These are phyloP conservation scores for Neotoxoptera formosana DNA, from an alignment of 1,140 invertebrate species.

Conservation along the genomic window DNA sequence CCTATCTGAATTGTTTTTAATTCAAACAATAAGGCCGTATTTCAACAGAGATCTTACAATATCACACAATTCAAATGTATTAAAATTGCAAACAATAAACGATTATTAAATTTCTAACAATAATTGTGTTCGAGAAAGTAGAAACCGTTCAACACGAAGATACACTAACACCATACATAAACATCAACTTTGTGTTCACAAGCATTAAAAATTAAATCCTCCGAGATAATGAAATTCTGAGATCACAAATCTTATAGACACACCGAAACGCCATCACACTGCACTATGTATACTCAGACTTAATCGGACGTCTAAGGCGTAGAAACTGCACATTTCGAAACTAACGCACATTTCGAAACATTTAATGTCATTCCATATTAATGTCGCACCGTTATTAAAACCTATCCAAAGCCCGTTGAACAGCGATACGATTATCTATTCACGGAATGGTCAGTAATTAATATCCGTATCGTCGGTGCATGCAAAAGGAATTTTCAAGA, in stretches of 20 bases:
- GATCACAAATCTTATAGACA: neutral
- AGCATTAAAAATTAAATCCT: neutral
- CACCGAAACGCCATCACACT: neutral
- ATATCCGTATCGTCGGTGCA: neutral
- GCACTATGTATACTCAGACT: neutral
- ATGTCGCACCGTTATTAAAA: neutral
- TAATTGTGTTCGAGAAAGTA: neutral
- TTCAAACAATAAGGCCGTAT: neutral
- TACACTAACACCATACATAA: neutral
- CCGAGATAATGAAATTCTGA: neutral
- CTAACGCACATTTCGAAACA: neutral
- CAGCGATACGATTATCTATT: neutral
- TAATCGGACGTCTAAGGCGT: neutral
- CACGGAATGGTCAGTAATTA: neutral
- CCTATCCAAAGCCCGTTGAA: neutral
- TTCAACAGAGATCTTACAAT: neutral
- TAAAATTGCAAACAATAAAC: neutral
- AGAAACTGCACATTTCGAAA: neutral
- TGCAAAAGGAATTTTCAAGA: neutral
- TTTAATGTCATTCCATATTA: conserved; percentile 16
- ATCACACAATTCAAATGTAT: neutral
- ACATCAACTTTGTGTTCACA: neutral
- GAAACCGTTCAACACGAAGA: neutral
- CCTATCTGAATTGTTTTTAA: neutral
- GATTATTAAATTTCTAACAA: neutral